phyloP scores from a whole-genome alignment of 2,113 vertebrate species.

The Acrocephalus arundinaceus region DNA sequence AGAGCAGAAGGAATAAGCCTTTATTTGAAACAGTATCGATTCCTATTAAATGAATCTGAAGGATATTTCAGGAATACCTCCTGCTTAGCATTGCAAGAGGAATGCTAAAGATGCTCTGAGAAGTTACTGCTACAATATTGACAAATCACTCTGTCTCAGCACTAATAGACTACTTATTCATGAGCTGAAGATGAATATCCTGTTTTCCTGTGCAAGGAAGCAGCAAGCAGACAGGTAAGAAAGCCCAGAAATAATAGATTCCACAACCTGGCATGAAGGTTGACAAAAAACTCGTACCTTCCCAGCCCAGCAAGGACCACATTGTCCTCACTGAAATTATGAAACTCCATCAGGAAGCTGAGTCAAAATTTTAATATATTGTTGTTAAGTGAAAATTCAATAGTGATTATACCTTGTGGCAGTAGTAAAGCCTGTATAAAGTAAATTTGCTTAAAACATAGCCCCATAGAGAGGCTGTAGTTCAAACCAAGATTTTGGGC shows the following conservation, averaged over 20 bases:
- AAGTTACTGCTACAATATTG: neutral
- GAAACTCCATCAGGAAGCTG: neutral
- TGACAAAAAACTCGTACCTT: neutral
- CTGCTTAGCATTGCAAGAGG: neutral
- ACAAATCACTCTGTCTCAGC: neutral
- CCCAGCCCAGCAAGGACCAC: no score
- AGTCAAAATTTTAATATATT: neutral
- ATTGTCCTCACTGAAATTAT: neutral
- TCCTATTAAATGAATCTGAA: neutral
- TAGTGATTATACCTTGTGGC: neutral
- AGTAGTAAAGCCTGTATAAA: neutral
- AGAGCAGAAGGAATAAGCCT: neutral
- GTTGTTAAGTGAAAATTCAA: neutral
- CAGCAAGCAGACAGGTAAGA: neutral
- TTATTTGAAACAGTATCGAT: neutral
- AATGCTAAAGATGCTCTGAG: neutral
- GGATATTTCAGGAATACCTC: neutral
- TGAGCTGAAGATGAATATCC: slow-evolving; percentile 2
- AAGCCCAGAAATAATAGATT: neutral
- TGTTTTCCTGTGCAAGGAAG: neutral
- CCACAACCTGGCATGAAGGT: fast-evolving
- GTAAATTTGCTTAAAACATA: neutral
- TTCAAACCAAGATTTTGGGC: neutral
- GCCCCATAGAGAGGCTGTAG: fast-evolving
- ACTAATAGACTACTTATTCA: neutral